These are phyloP conservation scores for Gallinago solitaria DNA, from an alignment of 2,797 vertebrate genomes.

Conservation along the genomic window DNA sequence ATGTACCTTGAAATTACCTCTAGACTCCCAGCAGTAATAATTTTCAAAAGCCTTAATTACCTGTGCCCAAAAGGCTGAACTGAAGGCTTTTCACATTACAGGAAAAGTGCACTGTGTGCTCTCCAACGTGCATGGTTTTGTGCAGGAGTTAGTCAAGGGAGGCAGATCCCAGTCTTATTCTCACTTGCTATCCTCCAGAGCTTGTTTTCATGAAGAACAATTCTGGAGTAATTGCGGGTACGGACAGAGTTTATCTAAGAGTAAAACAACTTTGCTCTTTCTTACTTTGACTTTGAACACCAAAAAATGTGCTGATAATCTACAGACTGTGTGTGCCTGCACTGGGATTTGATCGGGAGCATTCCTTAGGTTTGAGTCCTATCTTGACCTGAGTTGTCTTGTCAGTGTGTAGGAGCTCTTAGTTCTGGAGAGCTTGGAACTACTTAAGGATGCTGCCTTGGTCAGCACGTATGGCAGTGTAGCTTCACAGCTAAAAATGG, in stretches of 20 bases:
- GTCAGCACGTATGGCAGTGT: not conserved
- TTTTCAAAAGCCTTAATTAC: not conserved
- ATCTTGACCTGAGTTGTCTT: not conserved
- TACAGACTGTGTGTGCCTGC: not conserved
- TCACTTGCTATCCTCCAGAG: not conserved
- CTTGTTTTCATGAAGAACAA: not conserved
- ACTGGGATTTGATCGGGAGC: not conserved
- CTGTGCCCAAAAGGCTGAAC: not conserved
- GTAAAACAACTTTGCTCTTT: not conserved
- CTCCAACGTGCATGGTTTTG: not conserved
- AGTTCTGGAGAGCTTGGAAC: not conserved
- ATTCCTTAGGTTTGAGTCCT: not conserved
- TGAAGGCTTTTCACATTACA: not conserved
- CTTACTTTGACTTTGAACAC: not conserved
- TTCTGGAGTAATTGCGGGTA: not conserved
- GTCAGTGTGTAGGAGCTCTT: not conserved
- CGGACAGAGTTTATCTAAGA: not conserved
- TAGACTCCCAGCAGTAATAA: not conserved
- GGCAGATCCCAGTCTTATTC: not conserved
- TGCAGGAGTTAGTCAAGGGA: not conserved
- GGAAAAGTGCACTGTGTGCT: not conserved
- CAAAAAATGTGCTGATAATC: not conserved
- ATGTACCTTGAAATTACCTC: slow-evolving; percentile 6
- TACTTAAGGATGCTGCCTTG: not conserved
- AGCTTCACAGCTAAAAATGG: not conserved